phyloP scores from a whole-genome alignment of 53 echinoderm and acorn worm genomes.

The Astropecten irregularis region DNA sequence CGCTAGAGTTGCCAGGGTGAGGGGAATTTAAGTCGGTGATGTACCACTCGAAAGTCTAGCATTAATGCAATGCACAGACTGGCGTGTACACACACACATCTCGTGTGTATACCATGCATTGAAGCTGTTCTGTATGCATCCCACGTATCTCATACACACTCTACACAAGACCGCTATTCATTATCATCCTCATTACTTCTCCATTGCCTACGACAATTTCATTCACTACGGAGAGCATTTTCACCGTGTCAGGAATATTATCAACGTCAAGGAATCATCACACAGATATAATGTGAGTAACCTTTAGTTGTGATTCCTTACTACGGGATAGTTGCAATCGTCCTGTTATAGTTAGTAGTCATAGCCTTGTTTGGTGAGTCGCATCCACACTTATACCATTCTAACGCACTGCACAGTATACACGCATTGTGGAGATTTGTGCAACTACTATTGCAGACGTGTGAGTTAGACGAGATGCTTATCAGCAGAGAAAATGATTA shows the following conservation, averaged over 20 bases:
- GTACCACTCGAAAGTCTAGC: neutral
- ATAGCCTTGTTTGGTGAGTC: too few species aligned
- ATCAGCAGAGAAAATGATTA: too few species aligned
- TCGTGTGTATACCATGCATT: neutral
- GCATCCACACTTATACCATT: too few species aligned
- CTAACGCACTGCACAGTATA: too few species aligned
- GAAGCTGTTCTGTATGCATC: neutral
- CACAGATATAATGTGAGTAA: neutral
- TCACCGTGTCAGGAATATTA: conserved; percentile 30
- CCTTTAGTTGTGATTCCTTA: too few species aligned
- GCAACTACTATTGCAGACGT: too few species aligned
- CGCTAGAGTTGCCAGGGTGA: neutral
- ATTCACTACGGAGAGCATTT: neutral
- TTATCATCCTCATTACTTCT: neutral
- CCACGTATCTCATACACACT: neutral
- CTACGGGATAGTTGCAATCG: too few species aligned
- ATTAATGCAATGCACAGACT: neutral
- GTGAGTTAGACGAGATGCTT: too few species aligned
- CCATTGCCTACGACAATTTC: conserved; percentile 2
- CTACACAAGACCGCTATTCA: neutral
- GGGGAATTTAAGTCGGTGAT: neutral
- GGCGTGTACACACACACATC: neutral
- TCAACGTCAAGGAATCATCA: conserved; percentile 26
- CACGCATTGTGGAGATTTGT: too few species aligned
- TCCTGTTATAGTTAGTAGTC: too few species aligned